phyloP scores from a whole-genome alignment of 2,888 invertebrate genomes.

The Idaea dimidiata region DNA sequence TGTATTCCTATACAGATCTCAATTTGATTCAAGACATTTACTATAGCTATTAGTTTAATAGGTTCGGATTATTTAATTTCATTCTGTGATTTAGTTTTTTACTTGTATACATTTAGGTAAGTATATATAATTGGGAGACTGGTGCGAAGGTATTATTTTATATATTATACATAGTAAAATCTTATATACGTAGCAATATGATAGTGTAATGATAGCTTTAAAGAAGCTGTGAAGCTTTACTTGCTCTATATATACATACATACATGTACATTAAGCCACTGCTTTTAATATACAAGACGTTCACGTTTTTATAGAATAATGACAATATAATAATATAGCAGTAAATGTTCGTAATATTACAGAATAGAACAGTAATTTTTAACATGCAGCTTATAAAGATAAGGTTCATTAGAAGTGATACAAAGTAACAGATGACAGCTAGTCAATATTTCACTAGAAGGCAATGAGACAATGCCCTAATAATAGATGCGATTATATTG shows the following conservation, averaged over 20 bases:
- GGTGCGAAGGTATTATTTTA: constrained; percentile 48
- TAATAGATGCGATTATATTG: constrained; percentile 1
- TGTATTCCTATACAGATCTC: constrained; percentile 63
- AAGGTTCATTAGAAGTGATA: neutral
- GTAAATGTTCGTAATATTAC: constrained; percentile 29
- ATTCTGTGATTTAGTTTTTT: constrained; percentile 65
- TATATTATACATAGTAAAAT: constrained; percentile 23
- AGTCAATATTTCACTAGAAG: constrained; percentile 32
- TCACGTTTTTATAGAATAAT: constrained; percentile 44
- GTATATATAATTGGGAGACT: constrained; percentile 53
- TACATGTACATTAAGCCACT: constrained; percentile 33
- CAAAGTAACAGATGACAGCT: constrained; percentile 5
- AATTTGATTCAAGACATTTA: constrained; percentile 46
- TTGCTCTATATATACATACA: constrained; percentile 24
- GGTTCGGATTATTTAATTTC: constrained; percentile 55
- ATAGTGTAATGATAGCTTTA: constrained; percentile 25
- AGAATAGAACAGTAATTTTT: neutral
- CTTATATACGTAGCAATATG: constrained; percentile 18
- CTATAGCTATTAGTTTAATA: constrained; percentile 19
- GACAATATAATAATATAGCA: constrained; percentile 60
- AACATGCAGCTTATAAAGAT: neutral
- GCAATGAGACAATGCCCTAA: constrained; percentile 36
- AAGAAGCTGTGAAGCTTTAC: constrained; percentile 22
- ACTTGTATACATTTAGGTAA: constrained; percentile 37
- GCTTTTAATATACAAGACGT: constrained; percentile 39